A percentile compares a stretch with the other conserved stretches of the same genome.
phyloP scores from a whole-genome alignment of 2,797 vertebrate species.

The Pangasius mekongensis region DNA sequence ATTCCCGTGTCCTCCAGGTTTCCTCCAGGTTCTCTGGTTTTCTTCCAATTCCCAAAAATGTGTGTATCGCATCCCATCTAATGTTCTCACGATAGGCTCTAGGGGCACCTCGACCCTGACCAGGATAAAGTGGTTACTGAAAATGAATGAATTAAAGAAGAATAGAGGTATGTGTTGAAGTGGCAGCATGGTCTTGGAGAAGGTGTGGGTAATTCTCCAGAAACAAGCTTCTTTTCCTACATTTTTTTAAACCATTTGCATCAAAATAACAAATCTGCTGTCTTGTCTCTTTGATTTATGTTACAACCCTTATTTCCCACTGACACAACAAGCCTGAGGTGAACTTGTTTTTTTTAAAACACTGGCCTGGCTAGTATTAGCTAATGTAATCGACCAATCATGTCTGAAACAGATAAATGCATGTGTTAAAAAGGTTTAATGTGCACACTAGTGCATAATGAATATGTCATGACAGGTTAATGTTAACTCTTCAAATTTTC shows the following conservation, averaged over 20 bases:
- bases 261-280: background rate
- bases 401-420: background rate
- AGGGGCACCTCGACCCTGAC: background rate
- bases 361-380: background rate
- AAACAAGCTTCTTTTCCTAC: background rate
- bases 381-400: background rate
- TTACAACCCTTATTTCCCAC: background rate
- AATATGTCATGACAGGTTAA: background rate
- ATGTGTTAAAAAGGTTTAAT: background rate
- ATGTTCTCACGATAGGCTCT: background rate
- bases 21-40: background rate
- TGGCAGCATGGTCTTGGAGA: background rate
- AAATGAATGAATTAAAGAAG: background rate
- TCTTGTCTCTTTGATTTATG: background rate
- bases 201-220: background rate
- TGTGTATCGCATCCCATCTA: background rate
- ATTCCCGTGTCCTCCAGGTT: background rate
- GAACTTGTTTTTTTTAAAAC: background rate
- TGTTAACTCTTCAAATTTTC: background rate
- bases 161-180: background rate
- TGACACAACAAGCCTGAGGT: background rate
- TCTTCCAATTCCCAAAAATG: background rate
- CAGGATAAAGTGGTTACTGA: background rate
- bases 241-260: background rate
- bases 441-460: background rate